These are phyloP conservation scores for Nephrotoma guestfalica DNA, from an alignment of 2,888 invertebrate genomes.

Conservation along the genomic window DNA sequence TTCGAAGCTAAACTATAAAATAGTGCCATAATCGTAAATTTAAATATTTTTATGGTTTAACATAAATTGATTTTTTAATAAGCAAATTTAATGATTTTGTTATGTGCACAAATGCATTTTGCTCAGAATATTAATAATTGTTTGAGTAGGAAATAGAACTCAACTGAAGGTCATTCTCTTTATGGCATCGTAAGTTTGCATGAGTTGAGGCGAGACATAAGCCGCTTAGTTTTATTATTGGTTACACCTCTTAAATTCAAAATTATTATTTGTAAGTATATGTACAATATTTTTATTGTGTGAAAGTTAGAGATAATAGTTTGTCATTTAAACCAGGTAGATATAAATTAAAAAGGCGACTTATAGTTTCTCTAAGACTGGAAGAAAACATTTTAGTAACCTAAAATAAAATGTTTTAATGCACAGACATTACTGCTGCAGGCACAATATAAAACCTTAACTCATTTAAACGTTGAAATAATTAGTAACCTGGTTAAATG, in stretches of 20 bases:
- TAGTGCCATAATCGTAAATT: neutral
- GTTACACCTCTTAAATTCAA: neutral
- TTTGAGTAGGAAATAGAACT: neutral
- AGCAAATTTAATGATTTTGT: neutral
- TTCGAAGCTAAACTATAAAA: neutral
- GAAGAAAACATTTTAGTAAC: too few species aligned
- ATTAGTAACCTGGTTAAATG: too few species aligned
- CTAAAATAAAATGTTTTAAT: too few species aligned
- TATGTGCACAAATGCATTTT: neutral
- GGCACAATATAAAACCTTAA: too few species aligned
- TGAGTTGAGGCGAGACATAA: neutral
- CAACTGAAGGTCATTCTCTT: neutral
- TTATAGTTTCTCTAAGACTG: too few species aligned
- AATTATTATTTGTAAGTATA: neutral
- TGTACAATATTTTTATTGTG: neutral
- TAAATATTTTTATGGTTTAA: neutral
- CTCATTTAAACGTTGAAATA: too few species aligned
- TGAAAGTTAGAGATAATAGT: neutral
- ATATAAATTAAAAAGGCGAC: neutral
- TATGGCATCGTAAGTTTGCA: neutral
- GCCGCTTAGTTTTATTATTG: neutral
- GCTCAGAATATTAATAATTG: neutral
- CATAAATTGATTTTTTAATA: neutral
- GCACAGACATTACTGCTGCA: too few species aligned
- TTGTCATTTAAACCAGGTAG: neutral